Evolutionary conservation across 2,888 invertebrate species (phyloP).

Genomic region (Trichopoda pennipes): DNA sequence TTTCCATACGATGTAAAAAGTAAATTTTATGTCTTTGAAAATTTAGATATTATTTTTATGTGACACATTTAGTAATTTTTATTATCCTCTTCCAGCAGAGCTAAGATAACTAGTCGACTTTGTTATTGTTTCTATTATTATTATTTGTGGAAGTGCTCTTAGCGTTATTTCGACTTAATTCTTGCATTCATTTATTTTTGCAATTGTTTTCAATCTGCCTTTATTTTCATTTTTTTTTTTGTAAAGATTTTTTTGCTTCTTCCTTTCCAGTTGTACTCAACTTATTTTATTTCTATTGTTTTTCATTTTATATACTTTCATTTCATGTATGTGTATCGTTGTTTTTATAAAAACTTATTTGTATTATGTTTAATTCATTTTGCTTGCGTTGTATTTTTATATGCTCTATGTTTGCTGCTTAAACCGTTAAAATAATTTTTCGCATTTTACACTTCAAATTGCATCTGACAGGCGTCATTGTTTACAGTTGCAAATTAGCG

Average conservation of each 20-base stretch:
- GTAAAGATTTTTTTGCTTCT: conserved; percentile 8
- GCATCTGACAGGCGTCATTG: conserved; percentile 64
- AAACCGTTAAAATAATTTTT: conserved; percentile 63
- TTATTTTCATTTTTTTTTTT: conserved; percentile 21
- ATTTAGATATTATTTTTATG: conserved; percentile 39
- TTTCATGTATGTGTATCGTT: no score
- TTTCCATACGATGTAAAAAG: no score
- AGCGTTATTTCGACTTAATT: conserved; percentile 63
- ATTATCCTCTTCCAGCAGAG: conserved; percentile 1
- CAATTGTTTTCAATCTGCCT: conserved; percentile 43
- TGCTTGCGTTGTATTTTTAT: conserved; percentile 11
- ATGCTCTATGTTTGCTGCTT: conserved; percentile 25
- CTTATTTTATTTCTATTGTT: conserved; percentile 40
- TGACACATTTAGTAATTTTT: conserved; percentile 41
- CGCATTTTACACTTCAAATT: conserved; percentile 59
- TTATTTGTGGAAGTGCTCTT: conserved; percentile 56
- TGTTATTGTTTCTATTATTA: conserved; percentile 44
- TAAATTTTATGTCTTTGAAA: conserved; percentile 2
- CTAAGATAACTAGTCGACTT: conserved; percentile 48
- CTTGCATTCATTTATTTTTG: conserved; percentile 57
- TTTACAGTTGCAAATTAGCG: conserved; percentile 64
- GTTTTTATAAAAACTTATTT: conserved; percentile 45
- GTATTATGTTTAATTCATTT: conserved; percentile 45
- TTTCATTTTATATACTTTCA: conserved; percentile 19
- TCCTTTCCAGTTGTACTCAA: conserved; percentile 45